These are phyloP conservation scores for Epinephelus lanceolatus DNA, from an alignment of 2,113 vertebrate genomes.

Conservation along the genomic window DNA sequence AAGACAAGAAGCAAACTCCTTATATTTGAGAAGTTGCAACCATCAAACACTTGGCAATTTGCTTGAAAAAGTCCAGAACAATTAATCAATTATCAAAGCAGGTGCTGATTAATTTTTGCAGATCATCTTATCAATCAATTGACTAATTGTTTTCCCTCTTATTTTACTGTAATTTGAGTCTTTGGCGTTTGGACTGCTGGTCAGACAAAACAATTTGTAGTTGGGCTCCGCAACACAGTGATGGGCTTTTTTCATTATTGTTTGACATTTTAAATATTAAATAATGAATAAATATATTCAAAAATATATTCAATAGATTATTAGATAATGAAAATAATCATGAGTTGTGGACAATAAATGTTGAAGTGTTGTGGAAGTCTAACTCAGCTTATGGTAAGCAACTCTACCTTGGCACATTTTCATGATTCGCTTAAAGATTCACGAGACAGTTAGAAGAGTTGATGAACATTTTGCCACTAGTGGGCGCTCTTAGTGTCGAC, in stretches of 20 bases:
- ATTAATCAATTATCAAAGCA: not conserved
- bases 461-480: not conserved
- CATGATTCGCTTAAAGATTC: not conserved
- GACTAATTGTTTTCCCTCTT: not conserved
- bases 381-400: not conserved
- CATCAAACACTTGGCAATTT: not conserved
- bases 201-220: not conserved
- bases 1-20: not conserved
- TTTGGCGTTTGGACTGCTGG: not conserved
- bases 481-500: not conserved
- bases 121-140: not conserved
- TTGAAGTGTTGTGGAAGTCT: not conserved
- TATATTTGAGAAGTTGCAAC: not conserved
- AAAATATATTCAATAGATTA: not conserved
- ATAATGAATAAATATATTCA: not conserved
- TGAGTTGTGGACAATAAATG: not conserved
- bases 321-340: not conserved
- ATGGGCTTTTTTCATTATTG: not conserved
- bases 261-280: not conserved
- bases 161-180: not conserved
- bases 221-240: not conserved
- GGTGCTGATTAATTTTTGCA: not conserved
- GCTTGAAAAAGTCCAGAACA: not conserved
- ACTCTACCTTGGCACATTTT: too few relatives aligned
- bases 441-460: not conserved